These are phyloP conservation scores for Oreochromis spilurus DNA, from an alignment of 2,113 vertebrate genomes.

Conservation along the genomic window DNA sequence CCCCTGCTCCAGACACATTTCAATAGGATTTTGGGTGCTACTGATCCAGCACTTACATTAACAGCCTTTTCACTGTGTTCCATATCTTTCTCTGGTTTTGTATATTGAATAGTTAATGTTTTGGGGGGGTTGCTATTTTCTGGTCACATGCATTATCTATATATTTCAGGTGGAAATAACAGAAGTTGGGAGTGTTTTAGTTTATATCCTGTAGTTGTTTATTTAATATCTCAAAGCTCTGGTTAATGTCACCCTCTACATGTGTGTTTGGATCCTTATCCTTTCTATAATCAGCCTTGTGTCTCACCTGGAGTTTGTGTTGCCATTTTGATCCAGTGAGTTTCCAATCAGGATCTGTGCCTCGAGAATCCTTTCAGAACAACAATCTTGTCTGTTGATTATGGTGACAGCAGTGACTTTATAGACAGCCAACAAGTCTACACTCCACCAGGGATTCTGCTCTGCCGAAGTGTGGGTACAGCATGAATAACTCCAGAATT, in stretches of 20 bases:
- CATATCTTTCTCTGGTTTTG: background rate
- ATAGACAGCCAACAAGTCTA: background rate
- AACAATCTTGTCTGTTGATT: background rate
- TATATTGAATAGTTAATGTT: background rate
- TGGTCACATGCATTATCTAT: background rate
- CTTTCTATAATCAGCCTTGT: background rate
- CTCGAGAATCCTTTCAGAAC: rapidly evolving
- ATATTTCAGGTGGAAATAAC: background rate
- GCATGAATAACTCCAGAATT: background rate
- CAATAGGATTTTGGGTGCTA: rapidly evolving
- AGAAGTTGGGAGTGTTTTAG: background rate
- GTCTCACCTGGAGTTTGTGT: background rate
- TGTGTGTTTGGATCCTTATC: background rate
- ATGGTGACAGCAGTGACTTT: background rate
- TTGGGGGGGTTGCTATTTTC: background rate
- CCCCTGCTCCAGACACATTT: too few species aligned
- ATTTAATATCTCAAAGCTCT: background rate
- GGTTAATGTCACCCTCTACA: background rate
- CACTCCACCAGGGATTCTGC: background rate
- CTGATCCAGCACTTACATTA: background rate
- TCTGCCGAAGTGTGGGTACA: rapidly evolving
- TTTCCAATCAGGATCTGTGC: background rate
- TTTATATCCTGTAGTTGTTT: background rate
- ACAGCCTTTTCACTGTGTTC: background rate
- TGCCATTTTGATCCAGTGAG: rapidly evolving